These are phyloP conservation scores for Ceriagrion tenellum DNA, from an alignment of 2,888 invertebrate genomes.

Conservation along the genomic window DNA sequence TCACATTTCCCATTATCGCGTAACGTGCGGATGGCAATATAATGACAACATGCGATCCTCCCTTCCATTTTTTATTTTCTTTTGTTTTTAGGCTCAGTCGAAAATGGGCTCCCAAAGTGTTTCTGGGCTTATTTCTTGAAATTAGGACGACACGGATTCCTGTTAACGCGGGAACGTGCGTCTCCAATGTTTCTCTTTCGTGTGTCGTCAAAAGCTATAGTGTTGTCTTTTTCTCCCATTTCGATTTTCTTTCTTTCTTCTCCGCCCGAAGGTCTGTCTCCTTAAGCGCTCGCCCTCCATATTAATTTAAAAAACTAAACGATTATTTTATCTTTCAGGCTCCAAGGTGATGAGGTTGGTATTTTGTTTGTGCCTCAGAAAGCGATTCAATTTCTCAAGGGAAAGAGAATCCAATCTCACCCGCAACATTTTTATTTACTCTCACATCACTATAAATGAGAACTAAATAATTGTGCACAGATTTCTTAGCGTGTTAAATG, in stretches of 20 bases:
- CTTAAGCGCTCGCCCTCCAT: neutral
- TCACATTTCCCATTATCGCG: neutral
- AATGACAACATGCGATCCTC: neutral
- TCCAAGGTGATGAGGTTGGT: neutral
- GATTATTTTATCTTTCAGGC: neutral
- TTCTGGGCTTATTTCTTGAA: neutral
- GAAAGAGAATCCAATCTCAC: no score
- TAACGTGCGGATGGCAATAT: neutral
- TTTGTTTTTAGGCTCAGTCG: neutral
- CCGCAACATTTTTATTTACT: neutral
- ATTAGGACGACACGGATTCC: neutral
- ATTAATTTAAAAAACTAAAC: neutral
- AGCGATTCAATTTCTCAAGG: no score
- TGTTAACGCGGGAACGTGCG: neutral
- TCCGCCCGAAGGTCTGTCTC: neutral
- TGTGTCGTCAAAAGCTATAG: neutral
- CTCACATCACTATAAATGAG: no score
- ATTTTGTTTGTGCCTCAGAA: neutral
- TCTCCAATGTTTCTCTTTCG: neutral
- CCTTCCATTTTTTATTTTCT: neutral
- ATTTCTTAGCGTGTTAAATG: no score
- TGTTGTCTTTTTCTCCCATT: neutral
- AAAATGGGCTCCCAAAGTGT: neutral
- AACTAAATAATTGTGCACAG: no score
- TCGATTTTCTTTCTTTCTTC: neutral